Base-by-base conservation (phyloP, 2,888 invertebrate genomes). In the Nomada hirtipes region DNA sequence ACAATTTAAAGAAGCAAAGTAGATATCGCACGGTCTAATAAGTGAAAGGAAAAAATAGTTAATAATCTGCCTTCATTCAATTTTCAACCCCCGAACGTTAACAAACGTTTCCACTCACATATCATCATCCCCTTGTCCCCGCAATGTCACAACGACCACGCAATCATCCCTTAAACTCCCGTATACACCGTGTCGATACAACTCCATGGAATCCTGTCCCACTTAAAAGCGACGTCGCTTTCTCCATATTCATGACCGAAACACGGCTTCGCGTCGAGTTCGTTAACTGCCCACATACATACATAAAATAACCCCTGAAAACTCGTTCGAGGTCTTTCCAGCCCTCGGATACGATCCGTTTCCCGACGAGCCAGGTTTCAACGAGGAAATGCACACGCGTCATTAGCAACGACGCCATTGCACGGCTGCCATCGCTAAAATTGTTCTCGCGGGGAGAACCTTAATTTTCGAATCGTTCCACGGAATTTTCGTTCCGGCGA, bases 201-300 rank as follows among this genome's bases (percentile, higher is more conserved):
- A 57, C 61, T 74, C 60, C 78, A 47, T 23, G 13, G 52, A 68
- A 68, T 44, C 68, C 60, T 69, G 68, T 63, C 75, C 61, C 77
- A 57, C 61, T 78, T 78, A 63, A 68, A 63, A 50, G 52, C 57
- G 42, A 63, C 55, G 74, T 74, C 67, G 74, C 75, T 61, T 78
- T 68, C 75, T 78, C 75, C 78, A 78, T 78, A 78, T 82, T 82
- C 79, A 82, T 69, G 82, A 74, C 53, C 59, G 15, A 7, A 20
- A 15, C 60, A 60, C 67, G 53, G 67, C 67, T 67, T 57, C 26
- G 53, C 52, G 52, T 23, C 61, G 44, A 44, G 60, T 52, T 47
- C 29, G 52, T 29, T n/a, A 53, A 44, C 10, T 65, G 65, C 59
- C 4, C 76, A 36, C 59, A 53, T 53, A 36, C 36, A 47, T 47